A percentile compares a stretch with the other conserved stretches of the same genome.
phyloP scores from a whole-genome alignment of 2,113 vertebrate genomes.

The Oriolus oriolus region DNA sequence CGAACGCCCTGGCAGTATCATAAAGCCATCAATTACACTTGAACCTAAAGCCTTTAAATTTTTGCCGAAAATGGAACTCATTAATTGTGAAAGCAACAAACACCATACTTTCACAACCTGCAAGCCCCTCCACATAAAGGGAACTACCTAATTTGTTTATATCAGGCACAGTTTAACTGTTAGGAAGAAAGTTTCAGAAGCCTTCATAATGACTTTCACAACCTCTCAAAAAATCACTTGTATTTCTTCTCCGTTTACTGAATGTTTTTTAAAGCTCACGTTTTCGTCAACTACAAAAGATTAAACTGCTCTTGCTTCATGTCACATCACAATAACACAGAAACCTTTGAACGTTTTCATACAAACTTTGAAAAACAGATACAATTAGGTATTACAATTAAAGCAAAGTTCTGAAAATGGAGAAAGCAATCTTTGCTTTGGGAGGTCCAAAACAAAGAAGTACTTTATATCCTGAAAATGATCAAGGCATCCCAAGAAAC shows the following conservation, averaged over 20 bases:
- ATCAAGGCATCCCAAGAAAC: background rate
- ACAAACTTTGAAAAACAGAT: background rate
- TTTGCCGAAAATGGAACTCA: background rate
- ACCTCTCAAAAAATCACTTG: background rate
- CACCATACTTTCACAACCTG: background rate
- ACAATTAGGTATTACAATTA: background rate
- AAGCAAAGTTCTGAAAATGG: background rate
- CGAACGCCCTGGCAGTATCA: background rate
- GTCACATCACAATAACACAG: background rate
- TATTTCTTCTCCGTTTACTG: background rate
- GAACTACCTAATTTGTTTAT: background rate
- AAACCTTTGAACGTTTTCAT: background rate
- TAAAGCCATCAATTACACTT: background rate
- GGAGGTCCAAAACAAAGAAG: background rate
- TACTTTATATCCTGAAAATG: background rate
- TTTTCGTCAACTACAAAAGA: background rate
- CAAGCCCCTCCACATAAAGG: background rate
- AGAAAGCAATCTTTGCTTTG: background rate
- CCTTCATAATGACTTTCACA: background rate
- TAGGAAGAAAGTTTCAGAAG: background rate
- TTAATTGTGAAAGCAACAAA: background rate
- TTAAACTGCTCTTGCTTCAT: background rate
- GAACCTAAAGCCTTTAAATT: background rate
- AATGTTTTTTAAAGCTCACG: background rate
- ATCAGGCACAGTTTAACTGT: background rate